phyloP scores from a whole-genome alignment of 2,113 vertebrate genomes.

The Nannobrachium achirus region DNA sequence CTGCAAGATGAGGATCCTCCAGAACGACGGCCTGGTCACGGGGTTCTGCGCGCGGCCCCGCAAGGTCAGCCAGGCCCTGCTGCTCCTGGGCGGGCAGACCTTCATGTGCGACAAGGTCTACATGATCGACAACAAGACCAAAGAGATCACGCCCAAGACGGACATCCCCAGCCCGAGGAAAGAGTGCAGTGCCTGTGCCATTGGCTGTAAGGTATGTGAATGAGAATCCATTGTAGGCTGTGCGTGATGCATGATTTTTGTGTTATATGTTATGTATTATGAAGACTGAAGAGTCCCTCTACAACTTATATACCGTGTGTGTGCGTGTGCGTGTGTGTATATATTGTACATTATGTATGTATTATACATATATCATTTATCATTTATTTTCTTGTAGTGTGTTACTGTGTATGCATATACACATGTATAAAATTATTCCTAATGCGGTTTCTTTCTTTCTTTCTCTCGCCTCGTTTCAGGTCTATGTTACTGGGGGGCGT shows the following conservation, averaged over 20 bases:
- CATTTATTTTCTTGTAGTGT: too few relatives aligned
- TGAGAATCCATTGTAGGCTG: too few relatives aligned
- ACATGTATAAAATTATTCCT: not conserved
- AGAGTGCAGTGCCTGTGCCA: slow-evolving; percentile 86
- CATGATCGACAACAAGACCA: slow-evolving; percentile 84
- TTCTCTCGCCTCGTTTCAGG: slow-evolving; percentile 40
- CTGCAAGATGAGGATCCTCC: slow-evolving; percentile 86
- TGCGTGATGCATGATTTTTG: too few relatives aligned
- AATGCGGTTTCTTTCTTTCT: slow-evolving; percentile 11
- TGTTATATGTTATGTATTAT: too few relatives aligned
- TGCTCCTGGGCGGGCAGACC: slow-evolving; percentile 85
- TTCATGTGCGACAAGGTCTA: slow-evolving; percentile 90
- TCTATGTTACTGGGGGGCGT: slow-evolving; percentile 84
- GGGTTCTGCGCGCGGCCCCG: slow-evolving; percentile 85
- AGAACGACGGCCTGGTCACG: slow-evolving; percentile 85
- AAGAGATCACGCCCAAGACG: slow-evolving; percentile 85
- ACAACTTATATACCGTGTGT: too few relatives aligned
- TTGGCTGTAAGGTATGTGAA: slow-evolving; percentile 82
- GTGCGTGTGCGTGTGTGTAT: not conserved
- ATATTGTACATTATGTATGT: not conserved
- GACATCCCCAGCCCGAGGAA: slow-evolving; percentile 87
- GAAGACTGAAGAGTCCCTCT: too few relatives aligned
- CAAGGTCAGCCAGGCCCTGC: slow-evolving; percentile 84
- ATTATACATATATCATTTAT: too few relatives aligned
- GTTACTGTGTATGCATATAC: too few relatives aligned